Evolutionary conservation across 2,797 vertebrate genomes (phyloP), one percentile per base, ranked within the genome.

Genomic region (Telmatherina bonti): DNA sequence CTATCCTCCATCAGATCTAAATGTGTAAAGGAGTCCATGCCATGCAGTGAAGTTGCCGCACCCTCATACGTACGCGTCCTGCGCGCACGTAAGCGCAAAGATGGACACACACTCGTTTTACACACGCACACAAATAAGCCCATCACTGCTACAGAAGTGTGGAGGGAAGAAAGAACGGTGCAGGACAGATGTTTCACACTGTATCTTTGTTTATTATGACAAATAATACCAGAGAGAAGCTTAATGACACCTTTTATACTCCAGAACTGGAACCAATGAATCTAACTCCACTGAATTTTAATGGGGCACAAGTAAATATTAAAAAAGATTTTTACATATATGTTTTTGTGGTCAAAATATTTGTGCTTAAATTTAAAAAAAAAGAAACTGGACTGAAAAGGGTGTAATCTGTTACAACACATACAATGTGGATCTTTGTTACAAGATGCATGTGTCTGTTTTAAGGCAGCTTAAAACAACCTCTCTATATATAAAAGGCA

Each of bases 41-140:
- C 90, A 82, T 92, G 89, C 91, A 85, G 89, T 89, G 75, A 88
- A 86, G 88, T 84, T 88, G 93, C 93, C 93, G 85, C 93, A 91
- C 93, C 93, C 93, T 89, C 84, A 62, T 58, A 88, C 88, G 82
- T 58, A 82, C 79, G 77, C 83, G 51, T 67, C 79, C 67, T 61
- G 72, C 83, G 85, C 71, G 74, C 82, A 81, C 74, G 43, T 47
- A 47, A 47, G 43, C 43, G 80, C 81, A 79, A 66, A 49, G 62
- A 31, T 51, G 62, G 70, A 45, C 36, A 78, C 74, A 61, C 58
- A 24, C 76, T 66, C 7, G 20, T 61, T n/a, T 69, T 62, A 66
- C 62, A 56, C 72, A 55, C 61, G 58, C 30, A 56, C 57, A 63
- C 56, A 56, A 49, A 43, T 13, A 13, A 38, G 35, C 60, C 64